Base-by-base conservation (phyloP, 2,113 vertebrate genomes). In the Nyctibius bracteatus region DNA sequence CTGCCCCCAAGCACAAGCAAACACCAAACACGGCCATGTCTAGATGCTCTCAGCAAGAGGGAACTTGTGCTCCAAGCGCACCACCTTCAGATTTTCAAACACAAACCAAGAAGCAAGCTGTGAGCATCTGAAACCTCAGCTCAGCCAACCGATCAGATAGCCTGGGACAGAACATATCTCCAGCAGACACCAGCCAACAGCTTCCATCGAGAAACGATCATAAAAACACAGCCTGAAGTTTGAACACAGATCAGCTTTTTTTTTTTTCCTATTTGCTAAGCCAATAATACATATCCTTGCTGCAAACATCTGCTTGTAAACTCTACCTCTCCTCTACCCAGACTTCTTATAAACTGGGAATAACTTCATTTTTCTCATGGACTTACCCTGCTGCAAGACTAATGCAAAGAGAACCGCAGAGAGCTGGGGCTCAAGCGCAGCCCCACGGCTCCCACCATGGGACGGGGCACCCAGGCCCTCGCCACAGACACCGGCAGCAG, bases 1-100 rank as follows among this genome's bases (percentile, higher is more conserved):
- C 23, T 31, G 43, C 25, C 30, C 67, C 43, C 0, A 0, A 55
- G 62, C 30, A 1, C 65, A 41, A 25, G 20, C 24, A 24, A 19
- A 86, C 43, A 35, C 33, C 89, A 78, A 51, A 83, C 17, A 44
- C 5, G 2, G 65, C 6, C 87, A 39, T 2, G 1, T 21, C n/a
- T 6, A 6, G 33, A 28, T 17, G 65, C 39, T 30, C 74, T 47
- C 57, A 54, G 74, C 62, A 78, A 72, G 46, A 74, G n/a, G 27
- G 19, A 81, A 52, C 39, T 35, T 4, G 5, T 22, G 62, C 10
- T 30, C 37, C 7, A 0, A 63, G 54, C 33, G 4, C 19, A 28
- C 12, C 47, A 57, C 52, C 89, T 86, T 67, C 87, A 39, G 17
- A 46, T 46, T 31, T 54, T 12, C 75, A 77, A 46, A 16, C 59